These are phyloP conservation scores for Lanius collurio DNA, from an alignment of 2,113 vertebrate genomes.

Conservation along the genomic window DNA sequence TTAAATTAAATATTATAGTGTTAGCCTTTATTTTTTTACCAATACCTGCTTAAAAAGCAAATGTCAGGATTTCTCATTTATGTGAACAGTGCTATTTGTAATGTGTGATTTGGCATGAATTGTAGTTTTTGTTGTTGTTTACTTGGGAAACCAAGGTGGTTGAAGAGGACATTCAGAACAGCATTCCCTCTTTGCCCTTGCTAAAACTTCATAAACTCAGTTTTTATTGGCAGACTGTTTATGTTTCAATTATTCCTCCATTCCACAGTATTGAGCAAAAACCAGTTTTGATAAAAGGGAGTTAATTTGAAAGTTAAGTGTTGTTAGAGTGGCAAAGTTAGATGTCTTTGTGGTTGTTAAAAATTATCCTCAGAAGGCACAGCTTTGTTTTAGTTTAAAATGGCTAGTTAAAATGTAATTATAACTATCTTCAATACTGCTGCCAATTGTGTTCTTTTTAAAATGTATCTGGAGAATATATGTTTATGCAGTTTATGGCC, in stretches of 20 bases:
- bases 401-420: constrained; percentile 29
- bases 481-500: constrained; percentile 25
- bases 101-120: not conserved
- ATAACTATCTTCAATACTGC: constrained; percentile 9
- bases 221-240: not conserved
- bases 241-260: not conserved
- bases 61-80: not conserved
- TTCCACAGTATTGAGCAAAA: not conserved
- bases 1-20: not conserved
- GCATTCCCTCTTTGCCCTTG: not conserved
- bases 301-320: not conserved
- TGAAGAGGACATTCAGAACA: not conserved
- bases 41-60: not conserved
- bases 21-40: not conserved
- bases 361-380: not conserved
- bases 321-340: not conserved
- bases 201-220: not conserved
- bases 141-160: not conserved
- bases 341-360: not conserved
- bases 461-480: constrained; percentile 16
- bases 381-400: constrained; percentile 24
- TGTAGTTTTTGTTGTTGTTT: not conserved
- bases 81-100: not conserved
- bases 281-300: not conserved
- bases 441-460: constrained; percentile 9